Evolutionary conservation across 53 echinoderm and acorn worm genomes (phyloP).

Genomic region (Mesocentrotus franciscanus): DNA sequence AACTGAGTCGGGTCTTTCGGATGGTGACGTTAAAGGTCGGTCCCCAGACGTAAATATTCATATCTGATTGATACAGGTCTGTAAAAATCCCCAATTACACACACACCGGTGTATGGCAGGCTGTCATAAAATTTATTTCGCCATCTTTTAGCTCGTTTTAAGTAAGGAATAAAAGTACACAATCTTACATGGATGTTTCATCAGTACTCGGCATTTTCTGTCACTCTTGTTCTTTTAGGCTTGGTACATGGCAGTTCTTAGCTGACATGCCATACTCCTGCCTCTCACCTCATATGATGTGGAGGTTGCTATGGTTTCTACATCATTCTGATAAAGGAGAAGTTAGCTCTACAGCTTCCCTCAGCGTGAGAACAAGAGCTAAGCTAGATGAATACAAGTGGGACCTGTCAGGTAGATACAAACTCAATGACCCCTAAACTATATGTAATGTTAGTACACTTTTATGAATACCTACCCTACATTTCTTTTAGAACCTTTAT

Average conservation of each 20-base stretch:
- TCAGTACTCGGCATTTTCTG: neutral
- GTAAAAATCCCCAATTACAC: too few relatives aligned
- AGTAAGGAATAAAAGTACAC: too few relatives aligned
- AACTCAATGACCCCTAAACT: neutral
- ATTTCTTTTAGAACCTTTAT: too few relatives aligned
- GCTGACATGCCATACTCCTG: slow-evolving; percentile 95
- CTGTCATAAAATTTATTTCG: too few relatives aligned
- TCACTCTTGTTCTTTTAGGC: slow-evolving; percentile 50
- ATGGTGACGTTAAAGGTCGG: too few relatives aligned
- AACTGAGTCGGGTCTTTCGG: too few relatives aligned
- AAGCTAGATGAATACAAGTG: slow-evolving; percentile 79
- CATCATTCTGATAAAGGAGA: slow-evolving; percentile 76
- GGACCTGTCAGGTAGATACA: slow-evolving; percentile 76
- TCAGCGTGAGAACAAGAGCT: slow-evolving; percentile 67
- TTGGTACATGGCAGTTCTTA: slow-evolving; percentile 96
- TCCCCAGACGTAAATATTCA: too few relatives aligned
- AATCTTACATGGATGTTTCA: neutral
- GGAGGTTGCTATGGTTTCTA: slow-evolving; percentile 89
- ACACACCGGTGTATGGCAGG: too few relatives aligned
- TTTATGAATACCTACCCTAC: too few relatives aligned
- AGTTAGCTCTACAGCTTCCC: slow-evolving; percentile 28
- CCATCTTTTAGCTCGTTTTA: too few relatives aligned
- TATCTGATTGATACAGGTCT: too few relatives aligned
- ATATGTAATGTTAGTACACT: too few relatives aligned
- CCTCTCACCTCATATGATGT: slow-evolving; percentile 90